Evolutionary conservation across 2,113 vertebrate species (phyloP).

Genomic region (Rhadina sibilatrix): DNA sequence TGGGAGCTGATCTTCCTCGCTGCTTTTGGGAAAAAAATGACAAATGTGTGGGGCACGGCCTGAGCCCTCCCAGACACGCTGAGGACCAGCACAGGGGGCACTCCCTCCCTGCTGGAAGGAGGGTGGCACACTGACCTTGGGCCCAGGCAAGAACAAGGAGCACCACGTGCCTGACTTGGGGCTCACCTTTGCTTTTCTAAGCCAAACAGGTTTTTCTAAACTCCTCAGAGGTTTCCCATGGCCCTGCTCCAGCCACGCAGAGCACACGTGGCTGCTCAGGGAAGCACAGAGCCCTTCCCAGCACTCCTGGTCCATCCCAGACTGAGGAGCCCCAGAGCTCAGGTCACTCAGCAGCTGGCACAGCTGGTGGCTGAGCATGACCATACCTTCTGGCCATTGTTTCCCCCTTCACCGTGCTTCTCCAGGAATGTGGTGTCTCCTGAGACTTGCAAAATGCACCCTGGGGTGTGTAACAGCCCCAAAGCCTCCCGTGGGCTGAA

Average conservation of each 20-base stretch:
- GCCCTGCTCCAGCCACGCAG: background rate
- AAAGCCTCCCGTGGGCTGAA: background rate
- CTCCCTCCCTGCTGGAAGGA: background rate
- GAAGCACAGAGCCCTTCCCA: background rate
- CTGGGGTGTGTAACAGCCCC: background rate
- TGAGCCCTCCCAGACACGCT: accelerated
- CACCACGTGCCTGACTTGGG: background rate
- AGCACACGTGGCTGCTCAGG: accelerated
- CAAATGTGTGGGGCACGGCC: background rate
- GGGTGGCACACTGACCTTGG: background rate
- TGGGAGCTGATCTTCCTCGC: background rate
- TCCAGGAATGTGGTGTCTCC: background rate
- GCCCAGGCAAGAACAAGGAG: background rate
- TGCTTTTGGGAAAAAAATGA: background rate
- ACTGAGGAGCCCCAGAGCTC: background rate
- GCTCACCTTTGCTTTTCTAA: background rate
- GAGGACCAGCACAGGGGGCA: background rate
- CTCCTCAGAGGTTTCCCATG: background rate
- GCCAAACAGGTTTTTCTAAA: background rate
- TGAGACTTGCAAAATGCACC: background rate
- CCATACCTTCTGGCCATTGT: background rate
- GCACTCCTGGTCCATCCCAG: background rate
- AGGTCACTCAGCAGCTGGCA: background rate
- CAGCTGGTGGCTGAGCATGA: background rate
- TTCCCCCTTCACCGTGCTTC: background rate